Evolutionary conservation across 2,888 invertebrate species (phyloP), one percentile per base, ranked within the genome.

Genomic region (Ormyrus nitidulus): DNA sequence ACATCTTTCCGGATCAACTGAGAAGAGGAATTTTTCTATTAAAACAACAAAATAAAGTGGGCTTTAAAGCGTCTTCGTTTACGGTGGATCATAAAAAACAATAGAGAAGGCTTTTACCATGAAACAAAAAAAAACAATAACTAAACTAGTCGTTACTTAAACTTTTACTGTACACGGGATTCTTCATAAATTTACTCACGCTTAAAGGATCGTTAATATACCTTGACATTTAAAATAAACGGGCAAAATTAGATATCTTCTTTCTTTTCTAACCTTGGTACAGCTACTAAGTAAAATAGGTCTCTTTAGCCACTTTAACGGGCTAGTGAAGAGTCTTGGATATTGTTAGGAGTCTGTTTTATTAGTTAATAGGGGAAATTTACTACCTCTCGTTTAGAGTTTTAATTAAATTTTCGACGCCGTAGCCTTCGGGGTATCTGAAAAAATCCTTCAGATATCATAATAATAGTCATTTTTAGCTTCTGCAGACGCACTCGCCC

Each of bases 321-420:
- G 61, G 74, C 71, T 79, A 69, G 56, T 81, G 53, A 76, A 78
- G 79, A 64, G 9, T 19, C 59, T 65, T 7, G 5, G 0, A 46
- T 75, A 65, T 78, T 19, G 54, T 54, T 58, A 79, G 74, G 74
- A 72, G 53, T 34, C 2, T 19, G 62, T 19, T 53, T 72, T 53
- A 70, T 69, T 72, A 64, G 51, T 79, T 76, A 53, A 48, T 62
- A 72, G 76, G 81, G 79, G 64, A 58, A 58, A 64, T 76, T 54
- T 81, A 81, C 79, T 79, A 81, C 76, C 81, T 81, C 79, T 81
- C 11, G 48, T 81, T 71, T 71, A 79, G 51, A 65, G 68, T 66
- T 72, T 79, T 75, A 72, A 66, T 73, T 78, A 69, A 77, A 46
- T 69, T 79, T 69, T 81, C 76, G 75, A 76, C 51, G 78, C 53